Evolutionary conservation across 2,113 vertebrate species (phyloP), one percentile per base, ranked within the genome.

Genomic region (Phalacrocorax aristotelis): DNA sequence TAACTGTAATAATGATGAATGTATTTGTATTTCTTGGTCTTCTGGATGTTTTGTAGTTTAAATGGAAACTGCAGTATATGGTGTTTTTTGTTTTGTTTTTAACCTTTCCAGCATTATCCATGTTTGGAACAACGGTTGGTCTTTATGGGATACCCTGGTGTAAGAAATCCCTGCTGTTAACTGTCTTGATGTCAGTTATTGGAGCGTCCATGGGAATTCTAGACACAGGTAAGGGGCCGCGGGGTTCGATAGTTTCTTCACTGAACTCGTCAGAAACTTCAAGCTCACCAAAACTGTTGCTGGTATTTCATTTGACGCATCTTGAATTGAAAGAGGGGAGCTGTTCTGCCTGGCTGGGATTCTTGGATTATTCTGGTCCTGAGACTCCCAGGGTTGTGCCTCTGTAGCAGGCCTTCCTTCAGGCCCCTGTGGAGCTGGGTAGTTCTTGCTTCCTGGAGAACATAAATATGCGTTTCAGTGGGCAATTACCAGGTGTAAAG

Each of bases 141-240:
- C 99, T 99, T 91, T 99, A 97, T 80, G 97, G 97, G 2, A 98
- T 99, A 66, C 99, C 99, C 1, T 99, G 99, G 97, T 99, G 99
- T 97, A 99, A 98, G 94, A 98, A 97, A 25, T 98, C 98, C 6
- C 57, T 98, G 30, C 65, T 99, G 16, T 96, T 99, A 66, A 98
- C 98, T 6, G 60, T 30, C 49, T 90, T 99, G 72, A 99, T 99
- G 98, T 98, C 98, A 38, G 72, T 98, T 83, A 98, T 99, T 20
- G 99, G 99, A 34, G 94, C 98, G 57, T 98, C 99, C 5, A 98
- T 99, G 98, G 99, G 99, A 21, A 89, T 99, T 90, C 96, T 99
- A 93, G 99, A 99, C 89, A 99, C 99, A 97, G 99, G 99, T 99
- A 84, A 97, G 98, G 96, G 81, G 89, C 71, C 10, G 3, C 0